phyloP scores from a whole-genome alignment of 2,113 vertebrate genomes.

The Phoxinus phoxinus region DNA sequence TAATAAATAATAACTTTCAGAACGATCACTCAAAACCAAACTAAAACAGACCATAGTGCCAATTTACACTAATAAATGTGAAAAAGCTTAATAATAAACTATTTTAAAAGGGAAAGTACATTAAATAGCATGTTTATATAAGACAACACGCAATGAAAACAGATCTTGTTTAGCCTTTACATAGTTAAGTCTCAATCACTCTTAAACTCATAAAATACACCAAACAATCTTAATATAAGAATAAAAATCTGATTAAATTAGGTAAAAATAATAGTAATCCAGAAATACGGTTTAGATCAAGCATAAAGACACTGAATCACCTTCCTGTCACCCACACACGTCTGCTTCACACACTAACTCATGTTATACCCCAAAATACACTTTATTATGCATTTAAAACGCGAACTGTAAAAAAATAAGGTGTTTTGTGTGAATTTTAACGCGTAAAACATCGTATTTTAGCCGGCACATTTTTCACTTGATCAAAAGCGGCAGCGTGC shows the following conservation, averaged over 20 bases:
- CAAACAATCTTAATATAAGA: neutral
- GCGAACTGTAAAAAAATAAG: accelerated
- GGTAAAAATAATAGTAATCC: neutral
- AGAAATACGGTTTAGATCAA: neutral
- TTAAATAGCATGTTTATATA: neutral
- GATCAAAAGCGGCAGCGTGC: slow-evolving; percentile 36
- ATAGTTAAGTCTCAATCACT: neutral
- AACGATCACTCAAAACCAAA: neutral
- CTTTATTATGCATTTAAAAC: neutral
- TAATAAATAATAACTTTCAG: too few species aligned
- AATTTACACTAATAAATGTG: neutral
- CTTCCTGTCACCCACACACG: neutral
- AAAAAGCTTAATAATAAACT: too few species aligned
- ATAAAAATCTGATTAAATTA: neutral
- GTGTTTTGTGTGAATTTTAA: neutral
- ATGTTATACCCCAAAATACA: neutral
- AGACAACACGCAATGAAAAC: neutral
- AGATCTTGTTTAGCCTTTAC: neutral
- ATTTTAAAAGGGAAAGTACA: neutral
- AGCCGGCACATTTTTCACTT: slow-evolving; percentile 1
- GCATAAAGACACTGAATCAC: neutral
- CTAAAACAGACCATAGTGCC: neutral
- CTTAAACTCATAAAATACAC: neutral
- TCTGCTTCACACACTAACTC: neutral
- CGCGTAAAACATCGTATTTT: neutral